Base-by-base conservation (phyloP, 2,797 vertebrate species). In the Protonibea diacanthus region DNA sequence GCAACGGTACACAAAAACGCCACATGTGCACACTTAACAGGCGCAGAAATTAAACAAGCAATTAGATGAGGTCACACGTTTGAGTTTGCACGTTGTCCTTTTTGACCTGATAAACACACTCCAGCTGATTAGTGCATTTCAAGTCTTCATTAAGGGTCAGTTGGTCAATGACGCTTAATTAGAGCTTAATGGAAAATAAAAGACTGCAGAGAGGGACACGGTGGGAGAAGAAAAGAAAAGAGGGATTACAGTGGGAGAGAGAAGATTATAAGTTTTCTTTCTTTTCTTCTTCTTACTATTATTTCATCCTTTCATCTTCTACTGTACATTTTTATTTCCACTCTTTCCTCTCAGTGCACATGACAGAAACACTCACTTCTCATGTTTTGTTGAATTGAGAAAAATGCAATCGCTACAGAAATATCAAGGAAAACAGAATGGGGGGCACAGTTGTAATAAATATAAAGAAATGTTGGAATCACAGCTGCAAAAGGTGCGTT, bases 101-200 rank as follows among this genome's bases (percentile, higher is more conserved):
- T 71, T 55, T 1, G 5, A 80, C 84, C 78, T 82, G 65, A 78
- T 75, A 59, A 80, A 80, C 73, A 90, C 85, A 81, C 81, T 89
- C 62, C 52, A 53, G 48, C 65, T 90, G 86, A 89, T 90, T 87
- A 82, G 68, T 71, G 84, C 57, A 70, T 91, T 87, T 86, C 68
- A 75, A 85, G 73, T 76, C 68, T 83, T 85, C 76, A 80, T 85
- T 80, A 84, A 76, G 64, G 80, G 86, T 86, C 88, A 86, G 44
- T 78, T 76, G 81, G 82, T 91, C 80, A 84, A 86, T 70, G 56
- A 81, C 67, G 49, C 12, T 55, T 87, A 92, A 91, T 92, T 85
- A 87, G 72, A 82, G 74, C 75, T 74, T 79, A 91, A 86, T 85
- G 74, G 83, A 79, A 86, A 85, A 92, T 88, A 82, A 89, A 89